These are phyloP conservation scores for Diadumene lineata DNA, from an alignment of 92 coral and sea anemone species.

Conservation along the genomic window DNA sequence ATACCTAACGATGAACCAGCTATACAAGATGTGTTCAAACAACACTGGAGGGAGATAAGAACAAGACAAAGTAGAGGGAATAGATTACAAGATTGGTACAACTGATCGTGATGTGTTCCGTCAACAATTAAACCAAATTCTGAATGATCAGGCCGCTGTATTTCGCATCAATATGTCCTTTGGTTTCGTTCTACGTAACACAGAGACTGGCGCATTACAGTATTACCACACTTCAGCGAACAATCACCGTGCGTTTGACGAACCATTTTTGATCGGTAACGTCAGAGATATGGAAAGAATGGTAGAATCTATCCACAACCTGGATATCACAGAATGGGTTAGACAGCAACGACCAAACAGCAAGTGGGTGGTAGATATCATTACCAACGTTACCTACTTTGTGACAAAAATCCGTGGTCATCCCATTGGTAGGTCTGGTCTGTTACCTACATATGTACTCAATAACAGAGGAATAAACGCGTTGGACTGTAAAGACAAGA, in stretches of 20 bases:
- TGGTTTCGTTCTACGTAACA: conserved; percentile 39
- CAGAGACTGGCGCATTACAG: conserved; percentile 40
- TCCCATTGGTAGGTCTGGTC: conserved; percentile 28
- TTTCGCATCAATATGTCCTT: conserved; percentile 19
- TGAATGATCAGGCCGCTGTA: conserved; percentile 10
- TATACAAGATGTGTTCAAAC: neutral
- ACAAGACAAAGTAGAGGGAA: neutral
- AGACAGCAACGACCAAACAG: too few species aligned
- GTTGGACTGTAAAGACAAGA: neutral
- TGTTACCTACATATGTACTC: neutral
- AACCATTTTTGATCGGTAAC: neutral
- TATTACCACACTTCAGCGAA: conserved; percentile 36
- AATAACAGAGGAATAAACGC: conserved; percentile 1
- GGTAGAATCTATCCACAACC: neutral
- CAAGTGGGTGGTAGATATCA: conserved; percentile 6
- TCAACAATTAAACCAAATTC: neutral
- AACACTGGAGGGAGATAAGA: neutral
- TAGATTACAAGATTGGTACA: neutral
- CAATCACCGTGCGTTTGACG: neutral
- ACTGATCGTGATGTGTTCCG: neutral
- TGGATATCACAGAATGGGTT: conserved; percentile 4
- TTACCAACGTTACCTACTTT: conserved; percentile 2
- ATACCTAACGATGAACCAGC: neutral
- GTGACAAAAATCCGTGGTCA: conserved; percentile 36
- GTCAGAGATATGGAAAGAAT: neutral